Base-by-base conservation (phyloP, 2,113 vertebrate genomes). In the Suncus etruscus region DNA sequence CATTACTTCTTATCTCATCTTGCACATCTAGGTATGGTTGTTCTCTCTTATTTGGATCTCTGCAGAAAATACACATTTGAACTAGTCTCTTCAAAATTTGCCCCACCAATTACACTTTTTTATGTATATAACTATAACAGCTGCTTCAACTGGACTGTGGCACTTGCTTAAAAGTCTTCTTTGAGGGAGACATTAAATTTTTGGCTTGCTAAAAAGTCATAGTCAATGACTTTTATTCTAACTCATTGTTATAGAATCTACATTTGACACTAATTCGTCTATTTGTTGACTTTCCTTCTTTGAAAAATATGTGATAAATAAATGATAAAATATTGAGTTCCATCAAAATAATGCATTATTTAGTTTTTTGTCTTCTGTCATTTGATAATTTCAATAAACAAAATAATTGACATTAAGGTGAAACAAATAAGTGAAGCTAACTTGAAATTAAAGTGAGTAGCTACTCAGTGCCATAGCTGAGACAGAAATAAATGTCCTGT, bases 311-410 rank as follows among this genome's bases (percentile, higher is more conserved):
- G 8, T 63, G 15, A 11, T 6, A 66, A 24, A 76, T 63, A 45
- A 84, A 45, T 47, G 11, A 29, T 11, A 73, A 45, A 79, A 92
- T 48, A 27, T 27, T 61, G 84, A 87, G n/a, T n/a, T 63, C 20
- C 27, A 51, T 11, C 48, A 83, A 61, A 74, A 10, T 63, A 82
- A 11, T 1, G 50, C 61, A 8, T 47, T 15, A 81, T 22, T 75
- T 84, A 11, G 45, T 82, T 74, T 77, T 77, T 18, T 25, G 74
- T 78, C 22, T 31, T 25, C 50, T 54, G 63, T 8, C 8, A 76
- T 32, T 58, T 92, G 61, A 39, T 22, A 79, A 87, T 70, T 66
- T 74, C 76, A 29, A 80, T 61, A 85, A 77, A 78, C 50, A 27
- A 80, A 61, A 72, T 61, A 51, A 84, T 0, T 12, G 18, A 76